Evolutionary conservation across 2,113 vertebrate genomes (phyloP).

Genomic region (Gnathochromis pfefferi): DNA sequence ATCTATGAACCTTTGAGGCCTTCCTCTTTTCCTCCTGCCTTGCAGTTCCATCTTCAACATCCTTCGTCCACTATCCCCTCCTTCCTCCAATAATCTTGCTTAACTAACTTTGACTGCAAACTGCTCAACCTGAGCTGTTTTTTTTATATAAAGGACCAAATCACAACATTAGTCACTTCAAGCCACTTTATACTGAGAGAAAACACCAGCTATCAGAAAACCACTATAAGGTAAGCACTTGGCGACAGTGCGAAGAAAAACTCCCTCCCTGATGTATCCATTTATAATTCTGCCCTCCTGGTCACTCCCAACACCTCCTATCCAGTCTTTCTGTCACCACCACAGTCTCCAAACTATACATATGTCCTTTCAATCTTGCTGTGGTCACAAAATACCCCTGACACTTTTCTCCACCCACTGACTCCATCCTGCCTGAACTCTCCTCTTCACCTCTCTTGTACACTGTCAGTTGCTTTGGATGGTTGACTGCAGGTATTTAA

Average conservation of each 20-base stretch:
- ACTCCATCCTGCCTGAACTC: not conserved
- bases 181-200: not conserved
- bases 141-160: not conserved
- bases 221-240: not conserved
- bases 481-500: not conserved
- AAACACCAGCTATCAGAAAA: not conserved
- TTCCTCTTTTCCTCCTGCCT: not conserved
- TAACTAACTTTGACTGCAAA: not conserved
- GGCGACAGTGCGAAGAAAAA: not conserved
- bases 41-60: not conserved
- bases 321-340: not conserved
- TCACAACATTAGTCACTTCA: not conserved
- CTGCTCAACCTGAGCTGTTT: not conserved
- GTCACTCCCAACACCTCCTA: not conserved
- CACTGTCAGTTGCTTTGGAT: not conserved
- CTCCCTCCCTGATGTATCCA: not conserved
- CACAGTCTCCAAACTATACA: not conserved
- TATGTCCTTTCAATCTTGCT: not conserved
- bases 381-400: not conserved
- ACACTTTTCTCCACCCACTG: not conserved
- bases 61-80: rapidly evolving
- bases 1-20: not conserved
- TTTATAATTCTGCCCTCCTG: not conserved
- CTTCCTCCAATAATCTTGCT: not conserved
- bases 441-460: not conserved